These are phyloP conservation scores for Glossophaga mutica DNA, from an alignment of 2,797 vertebrate genomes.

Conservation along the genomic window DNA sequence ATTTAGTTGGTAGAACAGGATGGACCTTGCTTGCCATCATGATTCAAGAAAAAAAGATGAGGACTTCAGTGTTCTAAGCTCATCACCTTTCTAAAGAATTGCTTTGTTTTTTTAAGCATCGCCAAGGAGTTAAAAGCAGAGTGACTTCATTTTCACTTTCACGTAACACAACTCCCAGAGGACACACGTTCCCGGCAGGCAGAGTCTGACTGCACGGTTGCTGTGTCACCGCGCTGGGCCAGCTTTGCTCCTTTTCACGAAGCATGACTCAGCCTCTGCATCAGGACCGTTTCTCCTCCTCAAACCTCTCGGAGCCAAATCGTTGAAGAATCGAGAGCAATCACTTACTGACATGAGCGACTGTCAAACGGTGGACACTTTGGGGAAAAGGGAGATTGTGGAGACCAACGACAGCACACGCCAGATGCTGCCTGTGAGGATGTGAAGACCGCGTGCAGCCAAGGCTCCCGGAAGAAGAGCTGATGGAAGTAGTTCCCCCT, in stretches of 20 bases:
- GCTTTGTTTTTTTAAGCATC: not conserved
- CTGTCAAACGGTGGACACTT: constrained; percentile 2
- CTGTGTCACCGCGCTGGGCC: not conserved
- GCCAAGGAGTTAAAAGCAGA: not conserved
- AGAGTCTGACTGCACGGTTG: not conserved
- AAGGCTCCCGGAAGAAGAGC: not conserved
- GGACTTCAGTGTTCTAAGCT: not conserved
- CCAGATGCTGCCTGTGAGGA: not conserved
- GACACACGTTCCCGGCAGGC: not conserved
- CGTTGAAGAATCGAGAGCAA: not conserved
- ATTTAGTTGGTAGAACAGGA: not conserved
- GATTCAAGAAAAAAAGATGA: not conserved
- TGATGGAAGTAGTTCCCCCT: not conserved
- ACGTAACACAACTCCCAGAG: not conserved
- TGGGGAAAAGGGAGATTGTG: not conserved
- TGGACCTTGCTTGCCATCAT: not conserved
- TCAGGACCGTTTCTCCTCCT: not conserved
- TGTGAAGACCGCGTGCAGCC: not conserved
- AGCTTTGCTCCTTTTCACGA: not conserved
- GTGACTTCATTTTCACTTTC: not conserved
- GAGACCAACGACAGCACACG: not conserved
- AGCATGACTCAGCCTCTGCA: constrained; percentile 7
- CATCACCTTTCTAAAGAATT: not conserved
- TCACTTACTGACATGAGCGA: not conserved
- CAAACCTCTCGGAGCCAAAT: not conserved